A percentile compares a stretch with the other conserved stretches of the same genome.
These are phyloP conservation scores for Sander vitreus DNA, from an alignment of 2,113 vertebrate genomes.

Conservation along the genomic window DNA sequence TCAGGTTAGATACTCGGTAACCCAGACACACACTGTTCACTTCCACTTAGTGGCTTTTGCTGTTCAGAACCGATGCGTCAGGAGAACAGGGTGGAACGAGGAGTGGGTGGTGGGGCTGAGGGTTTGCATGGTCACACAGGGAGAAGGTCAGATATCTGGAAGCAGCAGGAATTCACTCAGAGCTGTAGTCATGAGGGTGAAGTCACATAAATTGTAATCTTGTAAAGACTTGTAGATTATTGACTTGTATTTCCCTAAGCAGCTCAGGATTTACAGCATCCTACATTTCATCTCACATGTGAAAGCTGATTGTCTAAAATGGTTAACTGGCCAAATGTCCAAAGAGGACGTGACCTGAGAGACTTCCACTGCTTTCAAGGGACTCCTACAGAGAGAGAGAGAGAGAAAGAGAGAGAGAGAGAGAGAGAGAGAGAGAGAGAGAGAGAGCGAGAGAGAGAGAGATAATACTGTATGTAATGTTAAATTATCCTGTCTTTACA, in stretches of 20 bases:
- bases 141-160: slow-evolving; percentile 20
- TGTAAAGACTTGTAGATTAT: not conserved
- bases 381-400: too few relatives aligned
- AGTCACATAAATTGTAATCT: not conserved
- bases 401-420: too few relatives aligned
- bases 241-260: too few relatives aligned
- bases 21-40: slow-evolving; percentile 32
- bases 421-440: too few relatives aligned
- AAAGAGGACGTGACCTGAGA: slow-evolving; percentile 24
- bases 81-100: slow-evolving; percentile 37
- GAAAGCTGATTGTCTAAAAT: slow-evolving; percentile 45
- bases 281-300: not conserved
- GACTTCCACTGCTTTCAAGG: slow-evolving; percentile 54
- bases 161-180: not conserved
- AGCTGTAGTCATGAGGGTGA: not conserved
- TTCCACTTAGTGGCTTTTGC: slow-evolving; percentile 18
- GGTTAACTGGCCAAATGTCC: slow-evolving; percentile 45
- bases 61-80: slow-evolving; percentile 37
- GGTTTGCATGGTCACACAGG: not conserved
- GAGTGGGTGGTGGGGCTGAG: not conserved
- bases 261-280: not conserved
- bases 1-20: slow-evolving; percentile 11
- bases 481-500: too few relatives aligned
- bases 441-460: too few relatives aligned
- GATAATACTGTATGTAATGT: too few relatives aligned